These are phyloP conservation scores for Babyrousa celebensis DNA, from an alignment of 2,797 vertebrate genomes.

Conservation along the genomic window DNA sequence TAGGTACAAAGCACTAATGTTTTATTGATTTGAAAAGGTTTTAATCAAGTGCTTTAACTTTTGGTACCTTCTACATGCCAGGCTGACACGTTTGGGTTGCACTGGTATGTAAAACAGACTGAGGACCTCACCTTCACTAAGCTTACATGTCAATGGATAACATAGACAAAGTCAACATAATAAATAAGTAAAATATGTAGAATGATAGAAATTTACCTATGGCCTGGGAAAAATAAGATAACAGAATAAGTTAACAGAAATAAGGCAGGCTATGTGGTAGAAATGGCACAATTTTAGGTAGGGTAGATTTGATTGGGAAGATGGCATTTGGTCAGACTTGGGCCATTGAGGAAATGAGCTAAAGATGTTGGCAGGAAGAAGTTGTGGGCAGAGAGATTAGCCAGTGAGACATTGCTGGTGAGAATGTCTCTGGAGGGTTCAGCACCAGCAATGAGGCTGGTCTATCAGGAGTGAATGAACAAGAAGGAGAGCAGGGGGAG, in stretches of 20 bases:
- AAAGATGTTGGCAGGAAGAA: not conserved
- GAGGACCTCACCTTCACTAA: not conserved
- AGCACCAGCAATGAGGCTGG: no score
- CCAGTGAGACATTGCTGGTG: not conserved
- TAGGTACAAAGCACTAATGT: constrained; percentile 8
- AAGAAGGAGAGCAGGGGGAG: not conserved
- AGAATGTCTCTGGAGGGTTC: not conserved
- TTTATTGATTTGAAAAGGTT: constrained; percentile 11
- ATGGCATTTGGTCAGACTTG: not conserved
- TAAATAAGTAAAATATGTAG: not conserved
- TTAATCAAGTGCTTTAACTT: not conserved
- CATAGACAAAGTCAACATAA: not conserved
- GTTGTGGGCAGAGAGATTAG: not conserved
- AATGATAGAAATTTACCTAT: not conserved
- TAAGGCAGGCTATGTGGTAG: not conserved
- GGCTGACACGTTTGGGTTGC: not conserved
- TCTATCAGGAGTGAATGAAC: not conserved
- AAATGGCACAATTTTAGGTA: not conserved
- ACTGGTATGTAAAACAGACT: not conserved
- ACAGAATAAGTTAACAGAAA: not conserved
- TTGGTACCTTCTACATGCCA: not conserved
- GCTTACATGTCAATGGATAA: not conserved
- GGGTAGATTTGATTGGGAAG: not conserved
- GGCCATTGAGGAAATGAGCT: not conserved
- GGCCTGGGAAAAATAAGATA: not conserved